phyloP scores from a whole-genome alignment of 2,888 invertebrate species.

The Diaperis boleti region DNA sequence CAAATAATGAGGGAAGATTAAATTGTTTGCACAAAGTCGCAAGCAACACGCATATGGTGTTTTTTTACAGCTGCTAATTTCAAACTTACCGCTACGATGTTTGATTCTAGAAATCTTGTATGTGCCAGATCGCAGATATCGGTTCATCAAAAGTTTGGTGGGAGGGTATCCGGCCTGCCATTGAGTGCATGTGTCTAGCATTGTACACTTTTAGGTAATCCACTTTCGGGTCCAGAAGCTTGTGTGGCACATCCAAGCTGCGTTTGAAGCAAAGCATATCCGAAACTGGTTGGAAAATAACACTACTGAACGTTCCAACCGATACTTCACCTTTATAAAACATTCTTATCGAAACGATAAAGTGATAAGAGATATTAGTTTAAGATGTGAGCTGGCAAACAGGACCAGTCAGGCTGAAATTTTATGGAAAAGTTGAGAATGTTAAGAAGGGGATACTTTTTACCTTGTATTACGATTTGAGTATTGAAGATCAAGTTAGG shows the following conservation, averaged over 20 bases:
- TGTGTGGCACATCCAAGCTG: slow-evolving; percentile 32
- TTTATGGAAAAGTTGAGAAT: neutral
- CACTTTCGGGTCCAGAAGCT: slow-evolving; percentile 29
- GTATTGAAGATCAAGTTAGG: too few relatives aligned
- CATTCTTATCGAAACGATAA: slow-evolving; percentile 42
- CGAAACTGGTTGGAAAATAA: slow-evolving; percentile 30
- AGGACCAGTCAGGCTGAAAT: neutral
- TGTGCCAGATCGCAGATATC: slow-evolving; percentile 32
- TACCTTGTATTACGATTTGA: neutral
- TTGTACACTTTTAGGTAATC: slow-evolving; percentile 23
- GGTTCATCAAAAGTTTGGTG: slow-evolving; percentile 40
- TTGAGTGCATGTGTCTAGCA: slow-evolving; percentile 28
- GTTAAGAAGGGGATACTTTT: neutral
- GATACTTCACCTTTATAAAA: slow-evolving; percentile 33
- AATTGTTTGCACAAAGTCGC: slow-evolving; percentile 28
- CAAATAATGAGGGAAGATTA: slow-evolving; percentile 41
- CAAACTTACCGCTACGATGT: slow-evolving; percentile 30
- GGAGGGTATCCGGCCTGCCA: slow-evolving; percentile 32
- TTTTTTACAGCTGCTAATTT: slow-evolving; percentile 1
- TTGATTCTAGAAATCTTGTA: slow-evolving; percentile 31
- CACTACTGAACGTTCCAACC: slow-evolving; percentile 29
- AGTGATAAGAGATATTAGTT: slow-evolving; percentile 36
- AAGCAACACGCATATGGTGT: slow-evolving; percentile 11
- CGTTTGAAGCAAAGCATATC: slow-evolving; percentile 34
- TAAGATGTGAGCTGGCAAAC: slow-evolving; percentile 13